Evolutionary conservation across 2,113 vertebrate genomes (phyloP).

Genomic region (Ammodramus savannarum): DNA sequence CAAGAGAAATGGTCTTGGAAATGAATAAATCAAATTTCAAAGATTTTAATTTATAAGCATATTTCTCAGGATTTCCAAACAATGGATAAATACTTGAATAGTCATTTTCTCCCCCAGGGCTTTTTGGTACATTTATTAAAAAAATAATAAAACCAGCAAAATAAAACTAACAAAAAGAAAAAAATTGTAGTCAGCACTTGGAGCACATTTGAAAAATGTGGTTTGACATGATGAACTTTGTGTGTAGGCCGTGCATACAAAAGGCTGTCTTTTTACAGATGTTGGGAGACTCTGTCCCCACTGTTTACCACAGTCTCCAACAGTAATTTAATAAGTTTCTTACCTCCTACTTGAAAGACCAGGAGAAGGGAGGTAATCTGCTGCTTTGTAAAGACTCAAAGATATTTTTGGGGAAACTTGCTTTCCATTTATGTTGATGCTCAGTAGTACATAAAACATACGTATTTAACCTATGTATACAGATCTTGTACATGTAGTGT

Average conservation of each 20-base stretch:
- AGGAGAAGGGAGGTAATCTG: not conserved
- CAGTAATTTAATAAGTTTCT: conserved; percentile 17
- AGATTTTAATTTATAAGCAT: conserved; percentile 40
- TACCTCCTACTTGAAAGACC: not conserved
- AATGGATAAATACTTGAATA: not conserved
- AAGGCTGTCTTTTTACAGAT: conserved; percentile 12
- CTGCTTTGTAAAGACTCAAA: not conserved
- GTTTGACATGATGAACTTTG: conserved; percentile 27
- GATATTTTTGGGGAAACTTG: not conserved
- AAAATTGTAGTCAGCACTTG: conserved; percentile 32
- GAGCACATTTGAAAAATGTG: conserved; percentile 40
- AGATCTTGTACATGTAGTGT: not conserved
- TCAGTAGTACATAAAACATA: not conserved
- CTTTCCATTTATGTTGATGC: not conserved
- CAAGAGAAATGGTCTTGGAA: conserved; percentile 22
- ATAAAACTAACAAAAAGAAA: not conserved
- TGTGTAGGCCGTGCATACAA: not conserved
- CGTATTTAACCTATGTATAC: not conserved
- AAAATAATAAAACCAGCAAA: not conserved
- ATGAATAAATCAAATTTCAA: conserved; percentile 11
- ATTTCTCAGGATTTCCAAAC: conserved; percentile 23
- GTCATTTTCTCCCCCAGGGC: not conserved
- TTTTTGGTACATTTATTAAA: not conserved
- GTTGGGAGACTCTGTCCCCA: not conserved
- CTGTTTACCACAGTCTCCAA: not conserved